phyloP scores from a whole-genome alignment of 2,888 invertebrate genomes.

The Eumerus sabulonum region DNA sequence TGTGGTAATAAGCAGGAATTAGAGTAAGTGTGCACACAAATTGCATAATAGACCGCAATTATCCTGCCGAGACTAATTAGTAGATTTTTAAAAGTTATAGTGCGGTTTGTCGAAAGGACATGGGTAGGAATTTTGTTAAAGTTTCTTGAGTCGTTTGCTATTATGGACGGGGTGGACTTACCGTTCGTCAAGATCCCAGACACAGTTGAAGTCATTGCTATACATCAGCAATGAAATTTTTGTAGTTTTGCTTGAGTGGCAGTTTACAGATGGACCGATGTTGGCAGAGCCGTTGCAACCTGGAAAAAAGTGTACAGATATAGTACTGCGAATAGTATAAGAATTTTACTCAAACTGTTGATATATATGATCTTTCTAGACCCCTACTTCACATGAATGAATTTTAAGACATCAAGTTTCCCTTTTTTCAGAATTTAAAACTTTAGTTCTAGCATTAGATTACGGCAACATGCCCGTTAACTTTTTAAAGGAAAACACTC shows the following conservation, averaged over 20 bases:
- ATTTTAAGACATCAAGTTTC: no score
- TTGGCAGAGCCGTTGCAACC: no score
- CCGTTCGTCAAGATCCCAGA: slow-evolving; percentile 58
- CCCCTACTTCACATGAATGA: no score
- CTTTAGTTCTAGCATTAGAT: no score
- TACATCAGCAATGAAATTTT: slow-evolving; percentile 57
- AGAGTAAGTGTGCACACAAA: slow-evolving; percentile 51
- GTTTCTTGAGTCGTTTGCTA: neutral
- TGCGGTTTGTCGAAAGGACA: slow-evolving; percentile 41
- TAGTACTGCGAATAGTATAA: no score
- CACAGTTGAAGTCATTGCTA: slow-evolving; percentile 62
- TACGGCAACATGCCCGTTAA: no score
- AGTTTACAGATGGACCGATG: neutral
- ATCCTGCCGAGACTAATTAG: slow-evolving; percentile 51
- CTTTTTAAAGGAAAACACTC: no score
- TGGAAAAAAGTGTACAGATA: no score
- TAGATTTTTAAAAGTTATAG: slow-evolving; percentile 37
- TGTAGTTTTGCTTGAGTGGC: slow-evolving; percentile 30
- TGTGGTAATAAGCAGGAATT: slow-evolving; percentile 54
- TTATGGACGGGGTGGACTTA: slow-evolving; percentile 19
- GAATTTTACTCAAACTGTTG: no score
- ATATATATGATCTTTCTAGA: no score
- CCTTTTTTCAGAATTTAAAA: no score
- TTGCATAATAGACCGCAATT: slow-evolving; percentile 57
- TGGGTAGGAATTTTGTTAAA: neutral